A percentile compares a stretch with the other conserved stretches of the same genome.
phyloP scores from a whole-genome alignment of 2,113 vertebrate genomes.

The Phalacrocorax aristotelis region DNA sequence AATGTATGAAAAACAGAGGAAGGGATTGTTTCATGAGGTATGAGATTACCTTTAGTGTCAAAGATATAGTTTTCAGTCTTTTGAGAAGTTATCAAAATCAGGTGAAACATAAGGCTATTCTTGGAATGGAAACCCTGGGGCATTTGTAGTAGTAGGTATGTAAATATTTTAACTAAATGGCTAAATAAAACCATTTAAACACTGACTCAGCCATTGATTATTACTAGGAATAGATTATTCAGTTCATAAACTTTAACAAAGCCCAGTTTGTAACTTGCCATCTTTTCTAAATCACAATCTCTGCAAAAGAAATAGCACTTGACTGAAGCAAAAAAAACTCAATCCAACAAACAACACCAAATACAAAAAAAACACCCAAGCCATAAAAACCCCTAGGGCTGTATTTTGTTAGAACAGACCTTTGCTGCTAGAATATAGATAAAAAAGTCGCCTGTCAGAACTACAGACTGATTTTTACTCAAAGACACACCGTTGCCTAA shows the following conservation, averaged over 20 bases:
- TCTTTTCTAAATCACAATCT: slow-evolving; percentile 47
- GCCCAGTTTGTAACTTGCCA: neutral
- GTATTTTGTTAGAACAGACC: slow-evolving; percentile 1
- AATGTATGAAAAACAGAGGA: neutral
- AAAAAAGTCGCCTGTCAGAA: slow-evolving; percentile 11
- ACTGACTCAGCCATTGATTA: slow-evolving; percentile 17
- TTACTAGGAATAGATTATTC: neutral
- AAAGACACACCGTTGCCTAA: neutral
- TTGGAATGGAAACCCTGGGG: neutral
- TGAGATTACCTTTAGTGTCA: neutral
- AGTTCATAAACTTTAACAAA: slow-evolving; percentile 48
- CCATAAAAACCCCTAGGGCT: neutral
- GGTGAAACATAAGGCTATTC: neutral
- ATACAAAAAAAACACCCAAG: neutral
- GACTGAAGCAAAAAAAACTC: neutral
- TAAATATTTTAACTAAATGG: neutral
- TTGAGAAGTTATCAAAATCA: neutral
- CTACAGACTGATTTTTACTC: neutral
- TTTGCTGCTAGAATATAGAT: slow-evolving; percentile 13
- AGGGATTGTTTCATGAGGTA: neutral
- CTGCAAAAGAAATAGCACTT: neutral
- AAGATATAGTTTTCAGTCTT: neutral
- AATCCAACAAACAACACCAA: neutral
- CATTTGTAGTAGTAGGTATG: neutral
- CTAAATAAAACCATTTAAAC: slow-evolving; percentile 40